Percentiles rank a stretch among this genome's conserved stretches.
Evolutionary conservation across 2,797 vertebrate species (phyloP).

Genomic region (Rallus crepitans): DNA sequence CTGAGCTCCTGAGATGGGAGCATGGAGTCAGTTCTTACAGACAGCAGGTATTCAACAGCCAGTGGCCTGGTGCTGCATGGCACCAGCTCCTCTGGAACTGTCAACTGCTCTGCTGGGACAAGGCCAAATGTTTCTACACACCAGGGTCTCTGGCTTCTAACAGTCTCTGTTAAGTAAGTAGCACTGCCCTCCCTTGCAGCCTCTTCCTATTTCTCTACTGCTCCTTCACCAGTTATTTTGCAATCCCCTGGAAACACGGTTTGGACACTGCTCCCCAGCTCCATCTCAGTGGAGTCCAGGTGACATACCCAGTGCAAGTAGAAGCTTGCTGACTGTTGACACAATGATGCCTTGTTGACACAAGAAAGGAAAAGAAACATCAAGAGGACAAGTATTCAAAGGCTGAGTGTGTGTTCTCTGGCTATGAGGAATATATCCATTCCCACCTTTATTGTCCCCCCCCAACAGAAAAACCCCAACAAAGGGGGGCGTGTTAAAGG

Average conservation of each 20-base stretch:
- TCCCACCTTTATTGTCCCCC: neutral
- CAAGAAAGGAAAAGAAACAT: neutral
- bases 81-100: neutral
- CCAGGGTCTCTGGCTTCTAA: neutral
- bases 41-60: neutral
- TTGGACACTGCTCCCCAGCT: neutral
- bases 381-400: neutral
- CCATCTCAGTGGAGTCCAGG: neutral
- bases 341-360: neutral
- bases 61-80: neutral
- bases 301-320: neutral
- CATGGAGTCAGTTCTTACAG: neutral
- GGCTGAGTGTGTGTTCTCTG: neutral
- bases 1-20: neutral
- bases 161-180: neutral
- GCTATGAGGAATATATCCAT: neutral
- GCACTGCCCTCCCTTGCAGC: neutral
- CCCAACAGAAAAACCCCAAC: neutral
- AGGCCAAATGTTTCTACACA: neutral
- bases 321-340: conserved; percentile 43
- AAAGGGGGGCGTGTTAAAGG: neutral
- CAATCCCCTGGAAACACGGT: neutral
- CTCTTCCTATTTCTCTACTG: neutral
- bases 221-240: neutral
- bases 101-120: neutral